A percentile compares a stretch with the other conserved stretches of the same genome.
These are phyloP conservation scores for Pomacea maculata DNA, from an alignment of 1,140 invertebrate genomes.

Conservation along the genomic window DNA sequence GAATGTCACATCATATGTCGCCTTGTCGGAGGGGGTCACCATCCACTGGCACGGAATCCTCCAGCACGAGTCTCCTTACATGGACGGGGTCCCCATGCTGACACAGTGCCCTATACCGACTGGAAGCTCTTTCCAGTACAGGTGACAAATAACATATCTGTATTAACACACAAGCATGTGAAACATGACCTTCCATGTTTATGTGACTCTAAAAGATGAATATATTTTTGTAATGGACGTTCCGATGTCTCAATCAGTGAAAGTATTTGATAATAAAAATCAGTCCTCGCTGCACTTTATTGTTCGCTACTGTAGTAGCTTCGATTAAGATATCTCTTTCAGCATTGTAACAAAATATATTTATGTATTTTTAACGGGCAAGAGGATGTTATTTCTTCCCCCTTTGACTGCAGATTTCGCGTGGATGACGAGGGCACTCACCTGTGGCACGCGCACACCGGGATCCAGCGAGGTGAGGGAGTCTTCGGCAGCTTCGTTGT, in stretches of 20 bases:
- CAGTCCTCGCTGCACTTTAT: no score
- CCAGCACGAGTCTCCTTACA: constrained; percentile 83
- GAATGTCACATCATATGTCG: constrained; percentile 83
- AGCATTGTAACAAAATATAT: no score
- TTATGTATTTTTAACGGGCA: no score
- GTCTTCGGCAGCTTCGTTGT: constrained; percentile 75
- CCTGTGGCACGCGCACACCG: constrained; percentile 90
- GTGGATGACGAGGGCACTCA: constrained; percentile 76
- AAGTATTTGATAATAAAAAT: no score
- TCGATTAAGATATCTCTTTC: no score
- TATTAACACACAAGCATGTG: no score
- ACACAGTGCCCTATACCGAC: constrained; percentile 85
- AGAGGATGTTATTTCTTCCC: neutral
- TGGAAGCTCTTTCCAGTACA: neutral
- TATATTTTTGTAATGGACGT: no score
- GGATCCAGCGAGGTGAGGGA: constrained; percentile 83
- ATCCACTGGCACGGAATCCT: constrained; percentile 89
- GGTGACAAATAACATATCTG: neutral
- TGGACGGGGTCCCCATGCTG: constrained; percentile 87
- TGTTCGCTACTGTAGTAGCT: no score
- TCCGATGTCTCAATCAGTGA: no score
- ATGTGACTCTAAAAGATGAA: no score
- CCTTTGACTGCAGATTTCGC: constrained; percentile 50
- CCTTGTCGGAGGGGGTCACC: constrained; percentile 78
- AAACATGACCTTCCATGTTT: no score